A percentile compares a stretch with the other conserved stretches of the same genome.
phyloP scores from a whole-genome alignment of 2,888 invertebrate species.

The Calameuta filiformis region DNA sequence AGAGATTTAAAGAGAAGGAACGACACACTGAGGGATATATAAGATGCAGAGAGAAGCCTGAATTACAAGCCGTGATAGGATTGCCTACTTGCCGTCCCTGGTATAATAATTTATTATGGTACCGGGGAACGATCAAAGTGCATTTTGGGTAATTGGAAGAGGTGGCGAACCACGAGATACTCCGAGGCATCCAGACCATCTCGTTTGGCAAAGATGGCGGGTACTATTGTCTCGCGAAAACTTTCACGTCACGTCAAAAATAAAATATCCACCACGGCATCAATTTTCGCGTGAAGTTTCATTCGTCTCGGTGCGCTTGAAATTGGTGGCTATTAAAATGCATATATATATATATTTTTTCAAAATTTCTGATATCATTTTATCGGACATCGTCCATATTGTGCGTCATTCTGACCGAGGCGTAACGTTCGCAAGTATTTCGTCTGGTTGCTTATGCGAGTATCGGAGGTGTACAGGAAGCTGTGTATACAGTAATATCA shows the following conservation, averaged over 20 bases:
- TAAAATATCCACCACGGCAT: conserved; percentile 2
- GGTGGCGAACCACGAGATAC: neutral
- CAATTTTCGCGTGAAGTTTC: neutral
- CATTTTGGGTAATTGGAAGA: conserved; percentile 18
- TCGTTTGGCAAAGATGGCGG: neutral
- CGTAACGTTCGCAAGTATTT: neutral
- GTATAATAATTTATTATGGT: conserved; percentile 8
- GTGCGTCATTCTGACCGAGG: neutral
- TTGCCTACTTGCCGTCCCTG: neutral
- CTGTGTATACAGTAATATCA: neutral
- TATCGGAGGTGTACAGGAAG: neutral
- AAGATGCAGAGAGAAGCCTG: neutral
- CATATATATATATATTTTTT: neutral
- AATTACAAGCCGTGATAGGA: neutral
- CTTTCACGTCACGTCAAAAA: conserved; percentile 19
- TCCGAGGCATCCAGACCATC: neutral
- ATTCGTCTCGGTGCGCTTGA: neutral
- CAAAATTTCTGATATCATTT: neutral
- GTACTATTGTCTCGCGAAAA: conserved; percentile 17
- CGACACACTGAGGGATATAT: neutral
- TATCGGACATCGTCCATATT: neutral
- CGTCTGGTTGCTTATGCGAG: neutral
- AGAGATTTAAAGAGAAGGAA: neutral
- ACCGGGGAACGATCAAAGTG: neutral
- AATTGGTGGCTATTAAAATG: neutral